Conservation (phyloP, 1,140 invertebrate species). For the Drosophila teissieri region DNA sequence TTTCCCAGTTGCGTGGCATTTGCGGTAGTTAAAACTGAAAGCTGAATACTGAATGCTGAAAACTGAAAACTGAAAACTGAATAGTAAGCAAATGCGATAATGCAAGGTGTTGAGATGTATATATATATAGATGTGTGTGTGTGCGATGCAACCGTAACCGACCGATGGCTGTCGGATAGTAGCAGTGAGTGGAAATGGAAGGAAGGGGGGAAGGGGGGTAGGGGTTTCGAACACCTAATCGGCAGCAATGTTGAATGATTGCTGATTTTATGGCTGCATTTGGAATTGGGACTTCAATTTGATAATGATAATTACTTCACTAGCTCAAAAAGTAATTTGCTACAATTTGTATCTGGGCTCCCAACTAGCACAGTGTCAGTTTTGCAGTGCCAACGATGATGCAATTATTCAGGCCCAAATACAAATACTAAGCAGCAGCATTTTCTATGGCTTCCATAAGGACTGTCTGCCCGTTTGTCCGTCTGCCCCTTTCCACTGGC, state of each 20-base stretch:
- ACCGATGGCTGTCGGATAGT: constrained; percentile 9
- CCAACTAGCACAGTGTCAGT: constrained; percentile 8
- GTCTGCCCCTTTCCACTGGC: constrained; percentile 14
- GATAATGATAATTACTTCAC: neutral
- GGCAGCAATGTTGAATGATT: neutral
- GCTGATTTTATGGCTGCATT: neutral
- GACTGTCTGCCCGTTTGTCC: constrained; percentile 12
- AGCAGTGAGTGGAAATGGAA: neutral
- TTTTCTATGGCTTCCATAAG: constrained; percentile 49
- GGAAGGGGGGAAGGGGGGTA: no score
- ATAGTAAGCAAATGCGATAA: constrained; percentile 14
- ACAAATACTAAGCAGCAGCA: constrained; percentile 21
- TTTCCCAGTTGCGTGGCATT: constrained; percentile 41
- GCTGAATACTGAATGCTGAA: constrained; percentile 15
- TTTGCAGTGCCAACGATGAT: constrained; percentile 34
- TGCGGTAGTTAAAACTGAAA: constrained; percentile 30
- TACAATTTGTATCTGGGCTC: neutral
- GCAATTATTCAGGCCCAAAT: constrained; percentile 36
- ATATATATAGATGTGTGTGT: neutral
- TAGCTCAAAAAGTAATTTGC: neutral
- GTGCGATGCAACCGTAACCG: constrained; percentile 7
- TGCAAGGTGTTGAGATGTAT: constrained; percentile 22
- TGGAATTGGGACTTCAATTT: neutral
- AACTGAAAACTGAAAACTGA: constrained; percentile 11
- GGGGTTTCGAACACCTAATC: neutral